Evolutionary conservation across 2,113 vertebrate genomes (phyloP).

Genomic region (Abramis brama): DNA sequence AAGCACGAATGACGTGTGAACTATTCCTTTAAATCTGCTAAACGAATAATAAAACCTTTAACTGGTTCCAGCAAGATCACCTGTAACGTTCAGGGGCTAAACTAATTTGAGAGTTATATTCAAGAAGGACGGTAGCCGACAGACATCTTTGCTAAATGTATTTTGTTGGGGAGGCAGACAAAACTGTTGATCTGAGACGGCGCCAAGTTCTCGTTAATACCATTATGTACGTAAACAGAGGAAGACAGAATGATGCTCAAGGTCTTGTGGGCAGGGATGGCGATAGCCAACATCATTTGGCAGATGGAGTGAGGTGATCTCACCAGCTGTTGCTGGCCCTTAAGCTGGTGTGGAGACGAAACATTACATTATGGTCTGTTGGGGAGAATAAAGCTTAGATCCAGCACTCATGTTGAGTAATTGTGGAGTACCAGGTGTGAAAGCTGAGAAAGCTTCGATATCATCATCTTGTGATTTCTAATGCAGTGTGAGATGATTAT

Average conservation of each 20-base stretch:
- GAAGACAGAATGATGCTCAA: conserved; percentile 23
- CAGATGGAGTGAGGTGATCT: conserved; percentile 44
- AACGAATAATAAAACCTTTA: neutral
- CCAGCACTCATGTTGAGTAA: conserved; percentile 23
- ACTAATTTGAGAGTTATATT: neutral
- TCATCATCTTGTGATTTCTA: neutral
- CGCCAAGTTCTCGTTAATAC: conserved; percentile 6
- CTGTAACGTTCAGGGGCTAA: neutral
- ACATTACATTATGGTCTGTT: conserved; percentile 30
- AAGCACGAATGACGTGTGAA: neutral
- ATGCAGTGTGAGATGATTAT: neutral
- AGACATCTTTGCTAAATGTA: conserved; percentile 8
- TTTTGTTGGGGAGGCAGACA: neutral
- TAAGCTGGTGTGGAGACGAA: conserved; percentile 37
- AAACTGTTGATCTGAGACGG: conserved; percentile 14
- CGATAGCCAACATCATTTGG: conserved; percentile 43
- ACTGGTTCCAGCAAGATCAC: neutral
- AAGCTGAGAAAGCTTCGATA: neutral
- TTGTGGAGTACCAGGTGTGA: conserved; percentile 9
- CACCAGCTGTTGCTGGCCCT: conserved; percentile 47
- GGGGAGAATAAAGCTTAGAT: conserved; percentile 9
- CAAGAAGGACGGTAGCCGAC: neutral
- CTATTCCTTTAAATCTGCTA: neutral
- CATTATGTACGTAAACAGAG: neutral
- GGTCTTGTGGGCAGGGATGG: conserved; percentile 32